Evolutionary conservation across 2,888 invertebrate genomes (phyloP), one percentile per base, ranked within the genome.

Genomic region (Anagyrus pseudococci): DNA sequence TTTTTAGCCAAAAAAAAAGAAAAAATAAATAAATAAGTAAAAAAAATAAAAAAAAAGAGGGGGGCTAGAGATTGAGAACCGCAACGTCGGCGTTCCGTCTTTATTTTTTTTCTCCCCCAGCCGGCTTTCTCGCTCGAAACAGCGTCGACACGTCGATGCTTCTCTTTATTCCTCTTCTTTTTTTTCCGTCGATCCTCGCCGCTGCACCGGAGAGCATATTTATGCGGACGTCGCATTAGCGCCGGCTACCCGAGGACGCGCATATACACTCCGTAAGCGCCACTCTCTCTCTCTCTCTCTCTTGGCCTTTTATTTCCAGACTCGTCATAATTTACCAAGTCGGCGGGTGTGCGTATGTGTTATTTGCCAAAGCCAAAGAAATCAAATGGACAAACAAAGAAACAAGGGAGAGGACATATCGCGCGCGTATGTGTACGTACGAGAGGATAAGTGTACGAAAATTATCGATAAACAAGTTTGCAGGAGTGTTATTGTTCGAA

Each of bases 111-210:
- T n/a, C n/a, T n/a, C 69, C 66, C 67, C 66, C 67, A 48, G 58
- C 56, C 64, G 59, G 63, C 67, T 73, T 69, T 69, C 67, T 71
- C n/a, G n/a, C n/a, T n/a, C n/a, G n/a, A n/a, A n/a, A n/a, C 72
- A 67, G 56, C 59, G 52, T 61, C 62, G 66, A 67, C 68, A 66
- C 68, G 59, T 48, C 29, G 53, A 29, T 48, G n/a, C n/a, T n/a
- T n/a, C n/a, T n/a, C n/a, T n/a, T n/a, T n/a, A n/a, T n/a, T n/a
- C n/a, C n/a, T n/a, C n/a, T n/a, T n/a, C n/a, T 56, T 57, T 60
- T 62, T 52, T 57, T 47, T 4, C 54, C 49, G 41, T n/a, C 49
- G n/a, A n/a, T n/a, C n/a, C n/a, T n/a, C n/a, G 25, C 41, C 8
- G 37, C n/a, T n/a, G n/a, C n/a, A n/a, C n/a, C n/a, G n/a, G n/a